These are phyloP conservation scores for Sebastes reedi DNA, from an alignment of 2,797 vertebrate genomes.

Conservation along the genomic window DNA sequence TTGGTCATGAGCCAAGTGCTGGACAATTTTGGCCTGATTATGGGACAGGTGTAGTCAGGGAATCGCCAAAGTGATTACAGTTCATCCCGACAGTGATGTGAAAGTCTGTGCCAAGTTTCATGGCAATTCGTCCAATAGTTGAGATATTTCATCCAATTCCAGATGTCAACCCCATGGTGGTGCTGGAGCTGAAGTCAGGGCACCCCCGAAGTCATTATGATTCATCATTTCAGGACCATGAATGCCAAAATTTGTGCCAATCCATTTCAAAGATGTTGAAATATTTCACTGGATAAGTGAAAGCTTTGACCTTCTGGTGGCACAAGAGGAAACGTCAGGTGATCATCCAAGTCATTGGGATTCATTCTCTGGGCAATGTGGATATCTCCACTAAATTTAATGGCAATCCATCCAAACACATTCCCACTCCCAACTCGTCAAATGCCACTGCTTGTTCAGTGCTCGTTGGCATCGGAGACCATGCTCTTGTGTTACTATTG, in stretches of 20 bases:
- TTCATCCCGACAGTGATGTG: not conserved
- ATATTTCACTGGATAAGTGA: not conserved
- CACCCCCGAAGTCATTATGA: not conserved
- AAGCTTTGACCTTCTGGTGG: too few relatives aligned
- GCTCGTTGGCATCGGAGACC: too few relatives aligned
- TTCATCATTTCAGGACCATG: not conserved
- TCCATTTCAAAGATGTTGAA: not conserved
- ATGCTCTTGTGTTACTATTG: too few relatives aligned
- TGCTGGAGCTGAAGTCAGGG: not conserved
- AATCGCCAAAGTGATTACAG: not conserved
- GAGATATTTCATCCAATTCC: too few relatives aligned
- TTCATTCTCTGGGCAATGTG: not conserved
- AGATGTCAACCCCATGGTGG: not conserved
- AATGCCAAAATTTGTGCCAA: not conserved
- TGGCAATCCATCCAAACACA: not conserved
- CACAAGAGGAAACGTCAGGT: not conserved
- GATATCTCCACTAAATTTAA: not conserved
- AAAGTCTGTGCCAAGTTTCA: not conserved
- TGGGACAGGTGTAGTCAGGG: not conserved
- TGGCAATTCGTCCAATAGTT: not conserved
- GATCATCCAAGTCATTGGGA: not conserved
- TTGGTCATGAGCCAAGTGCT: not conserved
- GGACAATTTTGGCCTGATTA: not conserved
- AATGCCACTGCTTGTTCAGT: too few relatives aligned
- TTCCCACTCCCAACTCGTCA: too few relatives aligned